phyloP scores from a whole-genome alignment of 2,888 invertebrate genomes.

The Geotrupes spiniger region DNA sequence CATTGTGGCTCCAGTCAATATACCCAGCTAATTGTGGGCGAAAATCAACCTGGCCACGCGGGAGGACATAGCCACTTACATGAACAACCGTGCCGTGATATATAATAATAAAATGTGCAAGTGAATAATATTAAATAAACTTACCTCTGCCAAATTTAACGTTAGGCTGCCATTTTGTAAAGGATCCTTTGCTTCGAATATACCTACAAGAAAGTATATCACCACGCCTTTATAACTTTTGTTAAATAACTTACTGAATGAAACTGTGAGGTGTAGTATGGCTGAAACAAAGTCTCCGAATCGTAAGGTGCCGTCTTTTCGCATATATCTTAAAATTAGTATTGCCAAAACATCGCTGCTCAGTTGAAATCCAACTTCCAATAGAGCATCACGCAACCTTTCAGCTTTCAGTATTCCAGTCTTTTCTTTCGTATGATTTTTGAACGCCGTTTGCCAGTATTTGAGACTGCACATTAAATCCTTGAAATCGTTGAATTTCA shows the following conservation, averaged over 20 bases:
- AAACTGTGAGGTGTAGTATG: slow-evolving; percentile 82
- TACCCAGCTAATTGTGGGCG: too few species aligned
- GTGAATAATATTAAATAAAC: too few species aligned
- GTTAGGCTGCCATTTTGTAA: slow-evolving; percentile 78
- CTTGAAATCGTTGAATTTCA: slow-evolving; percentile 83
- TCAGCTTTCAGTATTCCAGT: slow-evolving; percentile 87
- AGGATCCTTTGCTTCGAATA: slow-evolving; percentile 75
- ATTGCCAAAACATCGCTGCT: slow-evolving; percentile 81
- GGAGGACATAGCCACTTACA: too few species aligned
- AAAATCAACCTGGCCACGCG: too few species aligned
- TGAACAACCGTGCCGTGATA: too few species aligned
- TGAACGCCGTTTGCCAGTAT: slow-evolving; percentile 87
- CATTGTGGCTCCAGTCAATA: too few species aligned
- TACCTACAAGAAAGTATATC: slow-evolving; percentile 51
- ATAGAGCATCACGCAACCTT: slow-evolving; percentile 75
- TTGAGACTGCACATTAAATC: slow-evolving; percentile 89
- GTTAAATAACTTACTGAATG: slow-evolving; percentile 66
- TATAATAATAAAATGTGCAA: too few species aligned
- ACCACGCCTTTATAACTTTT: too few species aligned
- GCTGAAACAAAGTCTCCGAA: slow-evolving; percentile 92
- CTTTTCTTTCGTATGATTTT: slow-evolving; percentile 86
- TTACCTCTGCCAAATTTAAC: slow-evolving; percentile 76
- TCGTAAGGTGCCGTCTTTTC: slow-evolving; percentile 87
- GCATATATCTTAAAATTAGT: slow-evolving; percentile 82
- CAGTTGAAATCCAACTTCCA: slow-evolving; percentile 84